Conservation (phyloP, 1,140 invertebrate species). For the Dolichoris vasculosae region DNA sequence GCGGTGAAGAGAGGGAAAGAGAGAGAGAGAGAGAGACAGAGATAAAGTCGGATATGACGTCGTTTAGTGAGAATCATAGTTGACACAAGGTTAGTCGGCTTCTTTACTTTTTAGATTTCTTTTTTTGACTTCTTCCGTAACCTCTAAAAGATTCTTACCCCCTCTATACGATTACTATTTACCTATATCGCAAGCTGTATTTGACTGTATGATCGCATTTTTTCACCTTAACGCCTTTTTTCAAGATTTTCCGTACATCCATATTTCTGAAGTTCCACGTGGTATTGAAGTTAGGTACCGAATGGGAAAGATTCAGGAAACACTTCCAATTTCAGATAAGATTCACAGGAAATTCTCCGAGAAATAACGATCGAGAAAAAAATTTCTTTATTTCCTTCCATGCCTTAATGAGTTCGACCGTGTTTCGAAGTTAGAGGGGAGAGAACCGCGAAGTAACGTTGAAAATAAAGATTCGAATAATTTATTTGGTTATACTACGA, state of each 20-base stretch:
- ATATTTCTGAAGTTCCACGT: background rate
- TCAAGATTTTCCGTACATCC: background rate
- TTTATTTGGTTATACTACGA: background rate
- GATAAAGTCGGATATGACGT: constrained; percentile 43
- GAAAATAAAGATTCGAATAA: background rate
- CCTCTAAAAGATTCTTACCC: constrained; percentile 13
- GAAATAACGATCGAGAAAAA: constrained; percentile 30
- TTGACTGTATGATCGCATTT: constrained; percentile 20
- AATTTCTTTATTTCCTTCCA: constrained; percentile 12
- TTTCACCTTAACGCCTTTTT: background rate
- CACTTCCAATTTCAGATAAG: constrained; percentile 52
- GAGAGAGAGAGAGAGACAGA: background rate
- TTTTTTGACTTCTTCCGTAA: constrained; percentile 8
- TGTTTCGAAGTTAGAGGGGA: background rate
- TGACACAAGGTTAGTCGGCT: constrained; percentile 48
- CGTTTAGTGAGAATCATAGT: constrained; percentile 50
- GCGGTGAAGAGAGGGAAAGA: constrained; percentile 34
- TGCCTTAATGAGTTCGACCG: constrained; percentile 25
- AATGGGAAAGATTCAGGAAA: constrained; percentile 10
- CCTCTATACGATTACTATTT: background rate
- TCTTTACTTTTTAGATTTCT: background rate
- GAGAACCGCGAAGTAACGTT: background rate
- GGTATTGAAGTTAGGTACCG: background rate
- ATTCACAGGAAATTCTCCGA: constrained; percentile 32
- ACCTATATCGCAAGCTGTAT: constrained; percentile 25